Evolutionary conservation across 2,797 vertebrate species (phyloP).

Genomic region (Oreonectes daqikongensis): DNA sequence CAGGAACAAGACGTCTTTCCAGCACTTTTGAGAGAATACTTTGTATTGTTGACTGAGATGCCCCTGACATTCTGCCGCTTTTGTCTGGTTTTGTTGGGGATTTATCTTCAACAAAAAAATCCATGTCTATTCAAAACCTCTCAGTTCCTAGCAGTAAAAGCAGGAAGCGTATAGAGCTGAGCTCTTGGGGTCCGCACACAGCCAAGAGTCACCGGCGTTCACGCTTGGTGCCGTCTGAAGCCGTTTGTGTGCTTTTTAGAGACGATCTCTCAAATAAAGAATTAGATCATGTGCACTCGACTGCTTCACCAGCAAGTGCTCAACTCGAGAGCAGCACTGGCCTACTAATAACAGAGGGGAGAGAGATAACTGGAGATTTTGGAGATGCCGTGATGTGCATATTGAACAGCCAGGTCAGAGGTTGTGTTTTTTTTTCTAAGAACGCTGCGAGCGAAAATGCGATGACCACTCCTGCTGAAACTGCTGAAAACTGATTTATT

Average conservation of each 20-base stretch:
- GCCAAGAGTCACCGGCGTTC: conserved; percentile 26
- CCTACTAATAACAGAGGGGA: conserved; percentile 15
- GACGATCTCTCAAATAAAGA: conserved; percentile 39
- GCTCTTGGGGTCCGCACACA: conserved; percentile 11
- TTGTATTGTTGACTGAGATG: conserved; percentile 15
- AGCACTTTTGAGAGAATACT: conserved; percentile 36
- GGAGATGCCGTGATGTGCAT: conserved; percentile 3
- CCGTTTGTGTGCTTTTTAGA: conserved; percentile 31
- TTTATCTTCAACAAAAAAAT: conserved; percentile 12
- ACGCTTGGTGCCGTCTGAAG: conserved; percentile 13
- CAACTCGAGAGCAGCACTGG: not conserved
- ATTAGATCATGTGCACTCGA: conserved; percentile 23
- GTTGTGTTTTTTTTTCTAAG: conserved; percentile 11
- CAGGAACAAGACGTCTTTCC: conserved; percentile 6
- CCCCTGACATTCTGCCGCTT: conserved; percentile 21
- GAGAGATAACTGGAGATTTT: not conserved
- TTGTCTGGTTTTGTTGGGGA: conserved; percentile 19
- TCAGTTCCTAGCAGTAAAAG: not conserved
- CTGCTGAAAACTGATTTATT: conserved; percentile 14
- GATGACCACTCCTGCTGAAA: conserved; percentile 19
- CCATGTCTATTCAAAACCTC: conserved; percentile 6
- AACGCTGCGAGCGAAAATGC: not conserved
- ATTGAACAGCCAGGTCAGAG: conserved; percentile 28
- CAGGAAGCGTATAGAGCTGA: conserved; percentile 8
- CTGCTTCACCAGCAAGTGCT: conserved; percentile 30